Base-by-base conservation (phyloP, 2,113 vertebrate genomes). In the Danionella cerebrum region DNA sequence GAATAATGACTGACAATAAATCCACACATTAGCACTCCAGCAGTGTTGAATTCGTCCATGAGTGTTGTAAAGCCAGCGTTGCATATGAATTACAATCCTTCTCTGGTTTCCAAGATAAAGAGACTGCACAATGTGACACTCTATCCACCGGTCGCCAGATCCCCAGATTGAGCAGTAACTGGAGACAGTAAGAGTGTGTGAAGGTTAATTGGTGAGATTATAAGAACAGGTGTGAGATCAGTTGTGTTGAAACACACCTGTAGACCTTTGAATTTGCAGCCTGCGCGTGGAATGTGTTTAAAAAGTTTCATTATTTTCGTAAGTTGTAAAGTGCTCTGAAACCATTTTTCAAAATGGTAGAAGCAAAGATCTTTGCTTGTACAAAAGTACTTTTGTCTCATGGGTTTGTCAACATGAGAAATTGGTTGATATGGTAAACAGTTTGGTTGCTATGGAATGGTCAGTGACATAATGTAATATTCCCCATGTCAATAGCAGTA, bases 151-250 rank as follows among this genome's bases (percentile, higher is more conserved):
- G 53, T 69, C 55, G 6, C 65, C 57, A 79, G 73, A 80, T 59
- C 59, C 67, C 73, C 55, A 64, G 35, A 71, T 77, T 52, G 78
- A 47, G 59, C 48, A 69, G 84, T 78, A 88, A 88, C 77, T 48
- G 58, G 82, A 87, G 62, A 66, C 76, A 50, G n/a, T n/a, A 67
- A 44, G 13, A 69, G 71, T 60, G 75, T 76, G 77, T 67, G 53
- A 58, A 79, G 82, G 83, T 87, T 86, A 86, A 86, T 84, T 83
- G 78, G 77, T 63, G 19, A 79, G 87, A 87, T 88, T 83, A 83
- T 75, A 71, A 72, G 69, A 80, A 85, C 87, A 87, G 85, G 83
- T 89, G 85, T 82, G 82, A 74, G 3, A 50, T 72, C 51, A 65
- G 69, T 82, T 75, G 67, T 68, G 69, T 31, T 44, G 35, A 66